Conservation (phyloP, 2,113 vertebrate genomes). For the Elaphurus davidianus region DNA sequence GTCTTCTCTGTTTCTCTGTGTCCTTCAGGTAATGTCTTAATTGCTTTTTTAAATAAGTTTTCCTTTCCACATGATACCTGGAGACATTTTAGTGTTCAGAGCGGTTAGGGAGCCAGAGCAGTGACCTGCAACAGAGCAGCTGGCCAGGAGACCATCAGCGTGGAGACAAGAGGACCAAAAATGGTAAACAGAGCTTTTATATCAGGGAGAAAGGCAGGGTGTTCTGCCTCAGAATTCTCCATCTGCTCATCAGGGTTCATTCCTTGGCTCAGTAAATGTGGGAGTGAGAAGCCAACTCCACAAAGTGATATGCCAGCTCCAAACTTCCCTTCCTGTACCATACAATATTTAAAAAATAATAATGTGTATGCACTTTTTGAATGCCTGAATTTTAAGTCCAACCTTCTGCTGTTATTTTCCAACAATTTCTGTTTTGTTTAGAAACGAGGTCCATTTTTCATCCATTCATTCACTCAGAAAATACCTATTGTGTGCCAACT, state of each 20-base stretch:
- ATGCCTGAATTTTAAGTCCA: neutral
- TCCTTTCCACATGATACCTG: neutral
- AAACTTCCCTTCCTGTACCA: neutral
- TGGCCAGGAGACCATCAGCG: neutral
- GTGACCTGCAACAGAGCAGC: no score
- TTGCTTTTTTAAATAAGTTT: neutral
- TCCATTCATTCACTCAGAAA: neutral
- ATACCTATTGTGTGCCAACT: neutral
- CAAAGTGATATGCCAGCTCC: neutral
- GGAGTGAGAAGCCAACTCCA: neutral
- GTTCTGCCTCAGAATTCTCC: neutral
- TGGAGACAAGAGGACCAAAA: neutral
- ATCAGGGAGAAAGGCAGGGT: fast-evolving
- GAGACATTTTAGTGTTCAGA: neutral
- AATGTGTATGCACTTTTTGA: neutral
- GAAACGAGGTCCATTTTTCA: neutral
- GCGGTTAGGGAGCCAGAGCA: neutral
- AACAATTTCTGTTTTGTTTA: neutral
- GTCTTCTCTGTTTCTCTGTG: neutral
- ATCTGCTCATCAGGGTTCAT: neutral
- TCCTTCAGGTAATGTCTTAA: neutral
- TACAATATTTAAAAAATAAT: neutral
- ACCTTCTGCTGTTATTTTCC: neutral
- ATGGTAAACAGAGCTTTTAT: neutral
- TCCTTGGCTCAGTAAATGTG: neutral